phyloP scores from a whole-genome alignment of 2,888 invertebrate species.

The Dexiosoma caninum region DNA sequence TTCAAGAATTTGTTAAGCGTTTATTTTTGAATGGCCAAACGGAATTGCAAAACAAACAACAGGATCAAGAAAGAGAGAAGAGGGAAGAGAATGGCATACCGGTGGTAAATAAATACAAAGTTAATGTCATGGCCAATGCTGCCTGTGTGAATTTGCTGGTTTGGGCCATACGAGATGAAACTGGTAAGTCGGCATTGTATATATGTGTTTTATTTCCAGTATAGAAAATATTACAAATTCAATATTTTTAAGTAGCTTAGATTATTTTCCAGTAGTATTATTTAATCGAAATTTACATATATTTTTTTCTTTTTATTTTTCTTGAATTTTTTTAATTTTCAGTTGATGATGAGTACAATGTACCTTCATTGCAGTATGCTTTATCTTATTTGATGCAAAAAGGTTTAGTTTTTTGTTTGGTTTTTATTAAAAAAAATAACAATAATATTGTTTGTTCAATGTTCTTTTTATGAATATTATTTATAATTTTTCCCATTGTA shows the following conservation, averaged over 20 bases:
- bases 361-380: constrained; percentile 85
- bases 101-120: constrained; percentile 92
- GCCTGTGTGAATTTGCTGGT: constrained; percentile 98
- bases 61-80: constrained; percentile 91
- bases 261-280: constrained; percentile 49
- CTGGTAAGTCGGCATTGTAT: constrained; percentile 82
- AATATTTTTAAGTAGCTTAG: constrained; percentile 8
- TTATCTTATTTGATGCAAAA: constrained; percentile 81
- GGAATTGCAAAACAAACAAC: constrained; percentile 91
- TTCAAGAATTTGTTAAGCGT: constrained; percentile 93
- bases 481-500: not conserved
- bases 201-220: not conserved
- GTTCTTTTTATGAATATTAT: constrained; percentile 41
- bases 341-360: constrained; percentile 85
- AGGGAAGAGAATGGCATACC: constrained; percentile 84
- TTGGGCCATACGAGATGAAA: constrained; percentile 98
- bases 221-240: not conserved
- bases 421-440: constrained; percentile 56
- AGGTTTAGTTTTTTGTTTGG: constrained; percentile 69
- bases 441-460: constrained; percentile 19
- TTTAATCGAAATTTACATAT: constrained; percentile 53
- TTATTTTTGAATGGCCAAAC: constrained; percentile 95
- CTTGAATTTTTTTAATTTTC: constrained; percentile 77
- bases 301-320: constrained; percentile 24
- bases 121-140: constrained; percentile 97